These are phyloP conservation scores for Molothrus aeneus DNA, from an alignment of 2,797 vertebrate genomes.

Conservation along the genomic window DNA sequence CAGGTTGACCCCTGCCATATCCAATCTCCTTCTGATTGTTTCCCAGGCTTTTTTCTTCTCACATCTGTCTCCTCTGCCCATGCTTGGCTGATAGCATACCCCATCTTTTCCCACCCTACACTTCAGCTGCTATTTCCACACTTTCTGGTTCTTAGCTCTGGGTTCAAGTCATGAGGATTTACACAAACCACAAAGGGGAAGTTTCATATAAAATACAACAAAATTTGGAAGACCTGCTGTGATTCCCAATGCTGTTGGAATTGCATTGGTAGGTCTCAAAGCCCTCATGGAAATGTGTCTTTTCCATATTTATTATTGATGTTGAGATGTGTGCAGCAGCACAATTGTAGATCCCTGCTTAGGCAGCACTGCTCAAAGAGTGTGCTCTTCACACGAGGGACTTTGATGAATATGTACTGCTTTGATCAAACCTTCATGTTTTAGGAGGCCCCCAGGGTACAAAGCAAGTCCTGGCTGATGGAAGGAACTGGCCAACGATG, in stretches of 20 bases:
- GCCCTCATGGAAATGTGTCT: background rate
- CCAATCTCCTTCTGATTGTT: background rate
- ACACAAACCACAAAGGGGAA: background rate
- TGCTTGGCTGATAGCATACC: background rate
- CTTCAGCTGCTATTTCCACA: background rate
- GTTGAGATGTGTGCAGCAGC: background rate
- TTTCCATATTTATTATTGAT: background rate
- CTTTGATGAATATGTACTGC: background rate
- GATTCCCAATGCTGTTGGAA: background rate
- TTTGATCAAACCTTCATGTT: background rate
- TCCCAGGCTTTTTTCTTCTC: background rate
- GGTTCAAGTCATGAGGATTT: background rate
- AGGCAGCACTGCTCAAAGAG: background rate
- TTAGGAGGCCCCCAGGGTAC: background rate
- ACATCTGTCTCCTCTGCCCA: background rate
- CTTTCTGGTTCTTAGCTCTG: background rate
- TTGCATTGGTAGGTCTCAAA: background rate
- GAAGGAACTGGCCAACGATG: accelerated
- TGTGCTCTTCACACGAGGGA: background rate
- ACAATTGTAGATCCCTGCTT: background rate
- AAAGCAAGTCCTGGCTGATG: background rate
- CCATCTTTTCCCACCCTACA: background rate
- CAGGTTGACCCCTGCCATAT: background rate
- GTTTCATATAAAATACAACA: background rate
- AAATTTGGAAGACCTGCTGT: background rate